Evolutionary conservation across 2,797 vertebrate genomes (phyloP).

Genomic region (Coracias cyanogaster): DNA sequence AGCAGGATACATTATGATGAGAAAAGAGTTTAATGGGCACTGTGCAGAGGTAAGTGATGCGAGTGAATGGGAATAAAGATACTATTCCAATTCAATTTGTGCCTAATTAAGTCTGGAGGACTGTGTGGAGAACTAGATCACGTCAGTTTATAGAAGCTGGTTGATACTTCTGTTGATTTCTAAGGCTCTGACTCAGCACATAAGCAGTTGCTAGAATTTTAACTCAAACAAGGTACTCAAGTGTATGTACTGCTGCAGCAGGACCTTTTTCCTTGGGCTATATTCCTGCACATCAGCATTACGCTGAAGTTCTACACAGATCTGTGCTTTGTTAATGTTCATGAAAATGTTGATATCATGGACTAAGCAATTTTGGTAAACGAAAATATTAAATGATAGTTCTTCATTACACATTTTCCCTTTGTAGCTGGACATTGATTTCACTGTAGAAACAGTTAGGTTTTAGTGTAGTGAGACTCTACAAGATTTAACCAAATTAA

Average conservation of each 20-base stretch:
- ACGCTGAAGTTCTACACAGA: background rate
- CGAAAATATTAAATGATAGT: background rate
- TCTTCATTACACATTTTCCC: background rate
- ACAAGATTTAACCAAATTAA: background rate
- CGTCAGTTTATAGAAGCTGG: background rate
- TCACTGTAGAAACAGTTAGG: background rate
- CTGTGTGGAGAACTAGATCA: background rate
- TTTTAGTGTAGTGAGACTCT: background rate
- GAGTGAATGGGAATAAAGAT: background rate
- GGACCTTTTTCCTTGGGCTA: background rate
- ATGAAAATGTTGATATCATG: background rate
- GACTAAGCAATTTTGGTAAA: background rate
- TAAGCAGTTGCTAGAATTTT: background rate
- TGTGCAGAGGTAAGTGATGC: background rate
- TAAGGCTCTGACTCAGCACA: slow-evolving; percentile 20
- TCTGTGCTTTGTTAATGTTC: background rate
- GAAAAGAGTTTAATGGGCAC: background rate
- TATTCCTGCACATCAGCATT: background rate
- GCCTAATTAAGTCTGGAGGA: slow-evolving; percentile 18
- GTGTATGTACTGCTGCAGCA: background rate
- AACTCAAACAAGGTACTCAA: background rate
- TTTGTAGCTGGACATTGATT: background rate
- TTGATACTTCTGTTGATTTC: slow-evolving; percentile 25
- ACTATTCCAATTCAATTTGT: background rate
- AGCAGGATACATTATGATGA: accelerated